Evolutionary conservation across 2,797 vertebrate genomes (phyloP), one percentile per base, ranked within the genome.

Genomic region (Ptychobarbus kaznakovi): DNA sequence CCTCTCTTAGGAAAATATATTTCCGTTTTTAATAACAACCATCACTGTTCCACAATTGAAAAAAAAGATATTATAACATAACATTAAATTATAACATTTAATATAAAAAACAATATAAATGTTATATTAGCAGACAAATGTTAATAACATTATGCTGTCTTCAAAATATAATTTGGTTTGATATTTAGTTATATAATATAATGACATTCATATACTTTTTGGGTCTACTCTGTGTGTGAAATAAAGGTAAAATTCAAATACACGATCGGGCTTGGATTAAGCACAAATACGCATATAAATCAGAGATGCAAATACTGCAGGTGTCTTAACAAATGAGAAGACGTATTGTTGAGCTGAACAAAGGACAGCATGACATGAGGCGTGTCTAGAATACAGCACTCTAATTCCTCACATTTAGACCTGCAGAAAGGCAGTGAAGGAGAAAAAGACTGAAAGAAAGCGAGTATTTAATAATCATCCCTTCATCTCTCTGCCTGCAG

Each of bases 381-480:
- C 53, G 25, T 51, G 25, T 83, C 76, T 74, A 73, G 83, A 79
- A 72, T 85, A 35, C 65, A 82, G 83, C 58, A 77, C 63, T 84
- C 78, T 63, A 75, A 87, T 72, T 72, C 82, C 65, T 61, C 53
- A 63, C 53, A 46, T 84, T 81, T 61, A 83, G 49, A 88, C 80
- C 28, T 76, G 72, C 72, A 70, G 51, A 53, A 86, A 77, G 53
- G 51, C 61, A 83, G 65, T 6, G 56, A 74, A 69, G 42, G 35
- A 75, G 82, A 86, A 69, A 88, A 80, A 8, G 58, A 85, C 69
- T 80, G 85, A 61, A 42, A 68, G 73, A 38, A 86, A 69, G 85
- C 32, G 35, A 76, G 87, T 20, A 84, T 83, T 86, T 79, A 69
- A 83, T 86, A 87, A 87, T 79, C 66, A 40, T n/a, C 44, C 77